These are phyloP conservation scores for Clanis bilineata DNA, from an alignment of 2,888 invertebrate genomes.

Conservation along the genomic window DNA sequence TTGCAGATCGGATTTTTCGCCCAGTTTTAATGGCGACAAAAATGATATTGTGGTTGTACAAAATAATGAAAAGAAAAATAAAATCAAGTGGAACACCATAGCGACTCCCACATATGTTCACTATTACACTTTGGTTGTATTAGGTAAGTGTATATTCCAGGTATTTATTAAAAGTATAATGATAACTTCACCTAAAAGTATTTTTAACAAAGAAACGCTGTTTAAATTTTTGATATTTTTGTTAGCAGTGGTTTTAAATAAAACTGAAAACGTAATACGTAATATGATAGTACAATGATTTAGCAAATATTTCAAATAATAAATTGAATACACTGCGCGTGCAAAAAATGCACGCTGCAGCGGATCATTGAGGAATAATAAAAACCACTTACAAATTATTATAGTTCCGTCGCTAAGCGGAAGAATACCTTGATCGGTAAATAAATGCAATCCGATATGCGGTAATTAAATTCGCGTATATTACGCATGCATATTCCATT, in stretches of 20 bases:
- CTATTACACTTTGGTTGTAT: slow-evolving; percentile 36
- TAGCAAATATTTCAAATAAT: not conserved
- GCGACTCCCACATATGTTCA: slow-evolving; percentile 33
- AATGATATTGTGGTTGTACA: slow-evolving; percentile 21
- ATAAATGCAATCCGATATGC: not conserved
- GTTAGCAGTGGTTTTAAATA: not conserved
- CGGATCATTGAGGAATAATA: not conserved
- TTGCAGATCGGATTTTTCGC: slow-evolving; percentile 37
- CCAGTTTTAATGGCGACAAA: slow-evolving; percentile 33
- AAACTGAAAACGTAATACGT: not conserved
- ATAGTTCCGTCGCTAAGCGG: not conserved
- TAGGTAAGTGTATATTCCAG: slow-evolving; percentile 42
- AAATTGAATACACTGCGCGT: not conserved
- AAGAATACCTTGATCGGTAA: not conserved
- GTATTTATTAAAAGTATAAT: not conserved
- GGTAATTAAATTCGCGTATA: not conserved
- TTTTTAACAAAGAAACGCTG: too few species aligned
- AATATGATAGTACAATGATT: not conserved
- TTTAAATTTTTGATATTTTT: not conserved
- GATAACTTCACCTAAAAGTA: too few species aligned
- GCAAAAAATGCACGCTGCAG: not conserved
- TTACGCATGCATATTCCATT: not conserved
- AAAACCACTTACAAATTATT: not conserved
- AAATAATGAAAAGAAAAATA: slow-evolving; percentile 27
- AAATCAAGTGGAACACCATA: slow-evolving; percentile 29